Base-by-base conservation (phyloP, 2,888 invertebrate genomes). In the Brenthis ino region DNA sequence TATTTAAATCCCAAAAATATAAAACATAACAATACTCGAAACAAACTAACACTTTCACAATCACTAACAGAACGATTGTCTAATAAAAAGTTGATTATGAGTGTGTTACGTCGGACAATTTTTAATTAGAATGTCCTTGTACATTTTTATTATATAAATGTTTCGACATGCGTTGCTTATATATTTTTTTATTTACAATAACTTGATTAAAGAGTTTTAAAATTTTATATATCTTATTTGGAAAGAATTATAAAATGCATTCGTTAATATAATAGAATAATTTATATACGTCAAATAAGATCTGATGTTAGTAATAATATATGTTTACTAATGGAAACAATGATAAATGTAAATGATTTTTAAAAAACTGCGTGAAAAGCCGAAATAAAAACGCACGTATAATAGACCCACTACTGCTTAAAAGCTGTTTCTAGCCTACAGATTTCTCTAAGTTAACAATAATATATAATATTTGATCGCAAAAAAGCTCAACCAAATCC, bases 361-460 rank as follows among this genome's bases (percentile, higher is more conserved):
- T 6, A 11, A 24, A 43, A 71, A 69, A 75, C 76, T 76, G 76
- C 76, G 77, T 80, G 77, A 69, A 72, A 85, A 82, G 81, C 81
- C 71, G 61, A 78, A 77, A 75, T 68, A 77, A 79, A 77, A 80
- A 81, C 76, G 77, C 74, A 75, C 69, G 77, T 77, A 75, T 78
- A 77, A 78, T 75, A 70, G 33, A 73, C 74, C 70, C 75, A 76
- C 72, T 74, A 72, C 75, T 73, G 72, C 72, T 79, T 65, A 54
- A 69, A 78, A 79, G 77, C 76, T 33, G 61, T 68, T 63, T 54
- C 55, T 69, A 69, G 71, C 72, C 70, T 69, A 67, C 64, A 61
- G 57, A 64, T 57, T 65, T 57, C 64, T 70, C 68, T 74, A 69
- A 64, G 48, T 57, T 65, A 58, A 68, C 67, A 68, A 68, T 43